Base-by-base conservation (phyloP, 2,797 vertebrate genomes). In the Odontamblyopus rebecca region DNA sequence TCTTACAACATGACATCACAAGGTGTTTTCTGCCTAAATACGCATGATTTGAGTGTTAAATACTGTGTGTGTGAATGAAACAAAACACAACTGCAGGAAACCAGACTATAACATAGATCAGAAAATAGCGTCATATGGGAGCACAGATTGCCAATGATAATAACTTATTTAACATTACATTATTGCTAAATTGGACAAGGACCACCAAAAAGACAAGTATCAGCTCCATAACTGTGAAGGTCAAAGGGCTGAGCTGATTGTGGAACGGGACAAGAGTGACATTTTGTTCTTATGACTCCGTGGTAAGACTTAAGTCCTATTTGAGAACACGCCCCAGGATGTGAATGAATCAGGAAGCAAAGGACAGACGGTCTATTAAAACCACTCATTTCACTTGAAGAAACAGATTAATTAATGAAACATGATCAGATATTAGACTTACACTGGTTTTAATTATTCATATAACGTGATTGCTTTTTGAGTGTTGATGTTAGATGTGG, bases 241-340 rank as follows among this genome's bases (percentile, higher is more conserved):
- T 65, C 63, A 65, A 50, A 50, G 2, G 61, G 78, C 66, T 73
- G 60, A 38, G 82, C 71, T 74, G 61, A 78, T 68, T 78, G 38
- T 78, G 16, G 61, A 35, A 16, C 57, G 59, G 61, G 77, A 74
- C 50, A 35, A 44, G 67, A 54, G 53, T 68, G 76, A 77, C 76
- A 72, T 82, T 77, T 69, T 72, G 0, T 0, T 79, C 75, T 73
- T 63, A 48, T 78, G 68, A 30, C 72, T n/a, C 1, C 66, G 71
- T 65, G 57, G 54, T 82, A 77, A 81, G 73, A 23, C 23, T 35
- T 56, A 68, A 54, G 82, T 74, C 61, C 26, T 67, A 23, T 69
- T 53, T 72, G 80, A 81, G 70, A 63, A 38, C 68, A 76, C 0
- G 23, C 76, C 67, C 3, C 1, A 56, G 69, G 74, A 54, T 38